Base-by-base conservation (phyloP, 2,888 invertebrate genomes). In the Polydrusus cervinus region DNA sequence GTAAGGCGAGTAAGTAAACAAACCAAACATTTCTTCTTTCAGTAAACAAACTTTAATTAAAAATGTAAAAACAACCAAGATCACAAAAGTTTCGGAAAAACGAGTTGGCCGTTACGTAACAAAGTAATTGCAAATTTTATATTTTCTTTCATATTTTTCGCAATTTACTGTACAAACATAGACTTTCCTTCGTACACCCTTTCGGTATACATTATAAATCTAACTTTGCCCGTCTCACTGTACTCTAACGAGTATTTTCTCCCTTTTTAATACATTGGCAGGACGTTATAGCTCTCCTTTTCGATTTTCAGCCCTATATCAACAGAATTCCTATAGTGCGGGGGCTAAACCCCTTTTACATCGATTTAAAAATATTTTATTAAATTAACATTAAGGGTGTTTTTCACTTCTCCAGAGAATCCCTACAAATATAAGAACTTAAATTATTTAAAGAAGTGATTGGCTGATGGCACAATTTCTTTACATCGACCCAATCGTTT, bases 161-260 rank as follows among this genome's bases (percentile, higher is more conserved):
- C 75, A 78, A 79, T 75, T 78, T 78, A 80, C 78, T 75, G 76
- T 68, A 78, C 76, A 78, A 80, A 78, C 75, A 80, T 77, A 70
- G 65, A 80, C 79, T 77, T 80, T 80, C 77, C 79, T 79, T 78
- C 79, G 79, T 79, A 62, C 74, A 80, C 77, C 80, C 80, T 80
- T 79, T 78, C 77, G 75, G 76, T 80, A 77, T 79, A 76, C 78
- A 78, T 80, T 80, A 82, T 82, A 81, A 82, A 83, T 81, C 82
- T 79, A 81, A 81, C 82, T 82, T 81, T 80, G 80, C 81, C 80
- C 79, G 79, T 79, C 81, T 80, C 79, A 78, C 79, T 71, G 80
- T 80, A 78, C 80, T 80, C 79, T 82, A 79, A 79, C 80, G 68
- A 80, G 72, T 74, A 71, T 71, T 75, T 78, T 75, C 68, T 82